phyloP scores from a whole-genome alignment of 2,113 vertebrate species.

The Burhinus bistriatus region DNA sequence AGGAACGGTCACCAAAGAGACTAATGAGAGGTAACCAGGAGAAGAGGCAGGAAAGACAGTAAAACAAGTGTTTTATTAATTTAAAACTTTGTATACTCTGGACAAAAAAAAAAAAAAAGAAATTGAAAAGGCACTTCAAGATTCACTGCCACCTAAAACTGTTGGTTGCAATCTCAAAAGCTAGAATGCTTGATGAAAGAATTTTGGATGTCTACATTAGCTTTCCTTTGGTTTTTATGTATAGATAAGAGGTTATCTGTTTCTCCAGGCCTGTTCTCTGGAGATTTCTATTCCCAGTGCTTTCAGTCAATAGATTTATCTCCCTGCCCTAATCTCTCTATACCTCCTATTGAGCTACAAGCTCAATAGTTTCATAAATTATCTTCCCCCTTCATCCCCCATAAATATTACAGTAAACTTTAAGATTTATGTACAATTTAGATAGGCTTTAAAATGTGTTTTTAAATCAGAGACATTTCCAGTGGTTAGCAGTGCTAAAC shows the following conservation, averaged over 20 bases:
- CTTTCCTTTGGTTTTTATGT: neutral
- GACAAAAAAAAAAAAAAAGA: no score
- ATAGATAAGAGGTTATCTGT: neutral
- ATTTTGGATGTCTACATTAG: neutral
- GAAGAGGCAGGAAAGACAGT: neutral
- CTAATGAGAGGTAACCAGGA: neutral
- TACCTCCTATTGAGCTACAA: neutral
- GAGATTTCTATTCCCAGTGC: neutral
- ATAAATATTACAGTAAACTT: neutral
- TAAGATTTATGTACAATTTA: neutral
- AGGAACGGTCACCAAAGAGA: neutral
- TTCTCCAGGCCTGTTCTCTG: neutral
- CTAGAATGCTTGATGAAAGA: neutral
- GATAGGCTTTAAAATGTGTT: neutral
- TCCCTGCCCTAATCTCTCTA: neutral
- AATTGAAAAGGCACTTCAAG: neutral
- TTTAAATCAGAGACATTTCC: neutral
- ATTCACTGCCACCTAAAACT: neutral
- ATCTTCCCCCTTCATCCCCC: accelerated
- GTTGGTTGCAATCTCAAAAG: neutral
- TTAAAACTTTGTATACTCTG: neutral
- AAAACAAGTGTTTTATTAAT: neutral
- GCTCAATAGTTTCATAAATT: neutral
- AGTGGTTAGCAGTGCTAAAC: neutral
- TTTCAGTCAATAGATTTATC: neutral